These are phyloP conservation scores for Lepidurus arcticus DNA, from an alignment of 1,140 invertebrate species.

Conservation along the genomic window DNA sequence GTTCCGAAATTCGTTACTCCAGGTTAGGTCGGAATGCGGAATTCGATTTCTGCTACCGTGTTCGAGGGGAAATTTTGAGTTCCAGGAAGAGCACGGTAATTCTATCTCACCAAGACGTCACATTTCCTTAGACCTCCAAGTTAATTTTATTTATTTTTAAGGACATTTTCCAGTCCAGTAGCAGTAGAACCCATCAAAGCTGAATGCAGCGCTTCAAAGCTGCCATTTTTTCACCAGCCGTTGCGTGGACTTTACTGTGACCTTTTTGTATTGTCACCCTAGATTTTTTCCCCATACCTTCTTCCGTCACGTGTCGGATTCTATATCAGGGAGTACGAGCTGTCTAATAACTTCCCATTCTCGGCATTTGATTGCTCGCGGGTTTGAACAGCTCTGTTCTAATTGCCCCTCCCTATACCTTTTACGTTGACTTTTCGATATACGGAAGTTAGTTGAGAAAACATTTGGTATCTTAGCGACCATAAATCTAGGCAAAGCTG, in stretches of 20 bases:
- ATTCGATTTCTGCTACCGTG: not conserved
- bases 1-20: not conserved
- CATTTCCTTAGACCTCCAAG: not conserved
- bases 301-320: not conserved
- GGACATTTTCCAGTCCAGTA: too few species aligned
- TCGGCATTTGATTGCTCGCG: not conserved
- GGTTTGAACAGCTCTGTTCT: not conserved
- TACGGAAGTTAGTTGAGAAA: not conserved
- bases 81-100: not conserved
- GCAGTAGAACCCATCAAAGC: too few species aligned
- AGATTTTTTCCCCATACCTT: not conserved
- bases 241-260: not conserved
- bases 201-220: not conserved
- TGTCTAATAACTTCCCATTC: constrained; percentile 11
- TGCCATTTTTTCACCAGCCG: not conserved
- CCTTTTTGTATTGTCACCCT: not conserved
- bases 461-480: not conserved
- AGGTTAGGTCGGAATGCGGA: not conserved
- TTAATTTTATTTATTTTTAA: too few species aligned
- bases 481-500: not conserved
- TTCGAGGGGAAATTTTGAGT: not conserved
- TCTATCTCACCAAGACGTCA: not conserved
- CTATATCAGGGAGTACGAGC: not conserved
- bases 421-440: not conserved
- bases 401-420: not conserved